phyloP scores from a whole-genome alignment of 2,113 vertebrate genomes.

The Siphamia tubifer region DNA sequence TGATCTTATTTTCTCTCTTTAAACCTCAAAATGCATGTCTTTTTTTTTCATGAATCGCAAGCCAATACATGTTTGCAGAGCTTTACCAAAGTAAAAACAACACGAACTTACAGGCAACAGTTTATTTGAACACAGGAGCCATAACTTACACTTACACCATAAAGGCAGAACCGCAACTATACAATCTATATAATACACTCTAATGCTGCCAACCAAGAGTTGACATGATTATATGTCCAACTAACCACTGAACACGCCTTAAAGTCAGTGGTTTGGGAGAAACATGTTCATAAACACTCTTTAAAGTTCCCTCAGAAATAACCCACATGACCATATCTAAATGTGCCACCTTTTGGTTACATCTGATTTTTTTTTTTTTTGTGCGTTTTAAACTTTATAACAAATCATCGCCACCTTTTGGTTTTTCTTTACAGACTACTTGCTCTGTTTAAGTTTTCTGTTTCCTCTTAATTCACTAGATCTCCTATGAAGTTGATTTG shows the following conservation, averaged over 20 bases:
- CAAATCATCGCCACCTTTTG: no score
- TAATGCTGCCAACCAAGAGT: not conserved
- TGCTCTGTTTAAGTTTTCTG: slow-evolving; percentile 12
- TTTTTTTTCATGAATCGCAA: slow-evolving; percentile 6
- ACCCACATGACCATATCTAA: not conserved
- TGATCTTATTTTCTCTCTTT: slow-evolving; percentile 3
- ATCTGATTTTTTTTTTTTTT: slow-evolving; percentile 17
- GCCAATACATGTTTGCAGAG: not conserved
- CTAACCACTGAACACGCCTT: slow-evolving; percentile 12
- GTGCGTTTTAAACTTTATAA: no score
- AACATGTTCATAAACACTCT: not conserved
- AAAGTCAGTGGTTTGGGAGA: slow-evolving; percentile 8
- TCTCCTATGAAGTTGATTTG: not conserved
- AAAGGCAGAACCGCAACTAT: not conserved
- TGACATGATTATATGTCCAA: not conserved
- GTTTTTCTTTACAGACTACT: slow-evolving; percentile 9
- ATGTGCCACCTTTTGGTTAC: no score
- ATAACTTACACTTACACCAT: not conserved
- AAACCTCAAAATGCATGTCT: no score
- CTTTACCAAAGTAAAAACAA: slow-evolving; percentile 4
- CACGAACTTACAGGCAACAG: not conserved
- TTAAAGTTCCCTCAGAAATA: slow-evolving; percentile 8
- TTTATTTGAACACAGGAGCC: not conserved
- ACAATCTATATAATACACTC: no score
- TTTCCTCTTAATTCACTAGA: not conserved